These are phyloP conservation scores for Pomatorhinus ruficollis DNA, from an alignment of 2,113 vertebrate species.

Conservation along the genomic window DNA sequence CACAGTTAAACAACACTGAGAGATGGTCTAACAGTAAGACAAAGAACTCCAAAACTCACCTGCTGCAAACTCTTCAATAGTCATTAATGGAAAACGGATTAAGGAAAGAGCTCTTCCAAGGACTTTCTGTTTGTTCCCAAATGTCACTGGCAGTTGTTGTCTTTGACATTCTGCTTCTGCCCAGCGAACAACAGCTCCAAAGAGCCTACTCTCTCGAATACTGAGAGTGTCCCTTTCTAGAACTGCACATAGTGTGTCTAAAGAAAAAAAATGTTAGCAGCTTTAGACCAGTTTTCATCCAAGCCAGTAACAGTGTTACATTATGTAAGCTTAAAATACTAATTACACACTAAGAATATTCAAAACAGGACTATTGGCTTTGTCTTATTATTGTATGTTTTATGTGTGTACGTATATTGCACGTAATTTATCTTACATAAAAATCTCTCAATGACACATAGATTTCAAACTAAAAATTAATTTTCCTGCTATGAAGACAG, in stretches of 20 bases:
- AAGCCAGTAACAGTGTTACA: neutral
- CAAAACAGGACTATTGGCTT: neutral
- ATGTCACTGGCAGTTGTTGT: constrained; percentile 86
- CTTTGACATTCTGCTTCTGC: constrained; percentile 93
- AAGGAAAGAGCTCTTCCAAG: constrained; percentile 91
- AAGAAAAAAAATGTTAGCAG: neutral
- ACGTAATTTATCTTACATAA: neutral
- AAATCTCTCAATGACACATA: neutral
- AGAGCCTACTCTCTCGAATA: constrained; percentile 91
- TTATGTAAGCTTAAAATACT: neutral
- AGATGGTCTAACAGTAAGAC: neutral
- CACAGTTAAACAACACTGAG: neutral
- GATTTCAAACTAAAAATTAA: neutral
- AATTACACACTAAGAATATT: neutral
- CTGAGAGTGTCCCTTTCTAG: constrained; percentile 92
- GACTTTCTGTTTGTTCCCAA: constrained; percentile 91
- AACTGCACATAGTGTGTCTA: constrained; percentile 91
- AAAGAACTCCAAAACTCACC: constrained; percentile 71
- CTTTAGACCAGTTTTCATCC: neutral
- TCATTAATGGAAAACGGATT: constrained; percentile 94
- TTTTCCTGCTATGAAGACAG: neutral
- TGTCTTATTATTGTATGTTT: neutral
- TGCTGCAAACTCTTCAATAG: constrained; percentile 92
- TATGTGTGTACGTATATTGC: neutral
- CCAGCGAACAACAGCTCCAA: constrained; percentile 93